Evolutionary conservation across 1,140 invertebrate species (phyloP).

Genomic region (Chironomus tepperi): DNA sequence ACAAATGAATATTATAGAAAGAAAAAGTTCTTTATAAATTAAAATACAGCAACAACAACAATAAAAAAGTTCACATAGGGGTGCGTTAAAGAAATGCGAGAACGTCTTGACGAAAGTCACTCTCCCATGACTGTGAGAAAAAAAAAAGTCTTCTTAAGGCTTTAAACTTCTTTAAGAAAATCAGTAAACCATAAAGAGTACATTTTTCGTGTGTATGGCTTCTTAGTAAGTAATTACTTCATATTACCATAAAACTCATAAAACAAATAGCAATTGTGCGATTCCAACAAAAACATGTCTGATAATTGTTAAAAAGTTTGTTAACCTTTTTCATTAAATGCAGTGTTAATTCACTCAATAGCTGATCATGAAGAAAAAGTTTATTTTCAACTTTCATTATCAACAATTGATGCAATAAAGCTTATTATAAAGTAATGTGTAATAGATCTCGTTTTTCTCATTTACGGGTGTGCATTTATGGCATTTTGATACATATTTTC

Average conservation of each 20-base stretch:
- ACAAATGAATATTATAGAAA: no score
- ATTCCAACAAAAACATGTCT: no score
- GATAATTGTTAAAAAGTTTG: background rate
- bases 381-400: no score
- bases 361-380: no score
- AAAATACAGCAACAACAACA: no score
- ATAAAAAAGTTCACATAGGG: constrained; percentile 3
- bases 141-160: constrained; percentile 5
- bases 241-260: background rate
- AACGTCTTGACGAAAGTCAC: background rate
- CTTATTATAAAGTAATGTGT: background rate
- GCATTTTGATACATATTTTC: background rate
- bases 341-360: background rate
- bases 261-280: background rate
- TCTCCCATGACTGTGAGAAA: constrained; percentile 21
- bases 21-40: no score
- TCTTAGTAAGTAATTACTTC: background rate
- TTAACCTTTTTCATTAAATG: background rate
- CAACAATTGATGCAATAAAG: no score
- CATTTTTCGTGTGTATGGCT: constrained; percentile 2
- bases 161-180: background rate
- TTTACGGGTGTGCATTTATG: background rate
- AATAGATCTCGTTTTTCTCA: background rate
- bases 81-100: background rate
- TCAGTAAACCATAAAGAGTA: constrained; percentile 6